These are phyloP conservation scores for Pyrgilauda ruficollis DNA, from an alignment of 2,113 vertebrate species.

Conservation along the genomic window DNA sequence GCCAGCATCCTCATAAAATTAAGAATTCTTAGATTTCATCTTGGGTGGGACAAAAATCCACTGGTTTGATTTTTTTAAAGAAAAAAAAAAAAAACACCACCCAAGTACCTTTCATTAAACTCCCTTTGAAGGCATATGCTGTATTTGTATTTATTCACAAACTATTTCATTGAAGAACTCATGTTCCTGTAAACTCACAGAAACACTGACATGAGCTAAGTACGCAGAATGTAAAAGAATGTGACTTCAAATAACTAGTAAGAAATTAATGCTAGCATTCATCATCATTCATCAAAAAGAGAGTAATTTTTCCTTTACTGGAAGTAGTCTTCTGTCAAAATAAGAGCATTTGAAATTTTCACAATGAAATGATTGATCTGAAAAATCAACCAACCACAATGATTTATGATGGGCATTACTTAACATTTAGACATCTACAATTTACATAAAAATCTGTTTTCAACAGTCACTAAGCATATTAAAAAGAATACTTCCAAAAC, in stretches of 20 bases:
- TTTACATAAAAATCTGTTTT: background rate
- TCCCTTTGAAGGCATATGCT: background rate
- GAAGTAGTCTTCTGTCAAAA: background rate
- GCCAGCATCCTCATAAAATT: background rate
- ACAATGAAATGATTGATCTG: background rate
- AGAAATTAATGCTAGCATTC: background rate
- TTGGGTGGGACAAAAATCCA: background rate
- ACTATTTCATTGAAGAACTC: background rate
- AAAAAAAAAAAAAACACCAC: background rate
- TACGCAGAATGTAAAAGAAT: background rate
- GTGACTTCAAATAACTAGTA: background rate
- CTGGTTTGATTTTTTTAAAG: background rate
- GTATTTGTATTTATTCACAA: background rate
- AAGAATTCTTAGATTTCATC: background rate
- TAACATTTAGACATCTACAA: background rate
- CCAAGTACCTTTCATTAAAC: background rate
- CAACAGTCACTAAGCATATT: background rate
- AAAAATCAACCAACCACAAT: background rate
- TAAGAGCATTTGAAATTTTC: background rate
- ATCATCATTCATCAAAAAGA: background rate
- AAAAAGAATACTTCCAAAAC: background rate
- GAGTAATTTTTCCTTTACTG: background rate
- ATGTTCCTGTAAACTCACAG: background rate
- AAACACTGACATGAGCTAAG: background rate
- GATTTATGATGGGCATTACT: background rate